Evolutionary conservation across 2,888 invertebrate genomes (phyloP).

Genomic region (Drosophila sordidapex): DNA sequence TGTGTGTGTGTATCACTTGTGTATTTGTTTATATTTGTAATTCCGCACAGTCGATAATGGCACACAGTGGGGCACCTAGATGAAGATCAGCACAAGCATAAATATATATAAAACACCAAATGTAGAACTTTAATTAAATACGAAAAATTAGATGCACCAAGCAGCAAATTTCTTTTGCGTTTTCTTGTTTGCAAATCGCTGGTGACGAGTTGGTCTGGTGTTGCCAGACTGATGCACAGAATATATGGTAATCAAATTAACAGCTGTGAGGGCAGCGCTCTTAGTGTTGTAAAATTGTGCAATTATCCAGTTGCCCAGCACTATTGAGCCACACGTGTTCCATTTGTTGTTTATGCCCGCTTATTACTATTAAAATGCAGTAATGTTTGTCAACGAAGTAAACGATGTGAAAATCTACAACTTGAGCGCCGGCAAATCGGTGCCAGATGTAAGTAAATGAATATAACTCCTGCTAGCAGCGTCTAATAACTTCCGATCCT

Average conservation of each 20-base stretch:
- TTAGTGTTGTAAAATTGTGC: slow-evolving; percentile 29
- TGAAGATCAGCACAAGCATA: slow-evolving; percentile 22
- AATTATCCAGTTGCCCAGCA: slow-evolving; percentile 7
- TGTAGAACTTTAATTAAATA: slow-evolving; percentile 13
- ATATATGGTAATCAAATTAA: slow-evolving; percentile 12
- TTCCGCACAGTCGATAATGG: slow-evolving; percentile 22
- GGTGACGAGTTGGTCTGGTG: slow-evolving; percentile 45
- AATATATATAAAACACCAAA: slow-evolving; percentile 24
- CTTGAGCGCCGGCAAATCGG: slow-evolving; percentile 97
- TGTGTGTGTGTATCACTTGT: slow-evolving; percentile 32
- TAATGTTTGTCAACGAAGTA: slow-evolving; percentile 96
- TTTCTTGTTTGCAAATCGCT: slow-evolving; percentile 58
- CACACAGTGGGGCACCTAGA: slow-evolving; percentile 20
- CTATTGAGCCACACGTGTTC: slow-evolving; percentile 60
- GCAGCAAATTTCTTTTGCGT: slow-evolving; percentile 54
- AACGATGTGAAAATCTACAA: slow-evolving; percentile 99
- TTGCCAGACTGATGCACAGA: slow-evolving; percentile 33
- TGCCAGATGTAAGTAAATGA: slow-evolving; percentile 93
- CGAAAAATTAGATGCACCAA: slow-evolving; percentile 15
- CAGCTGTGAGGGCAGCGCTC: slow-evolving; percentile 41
- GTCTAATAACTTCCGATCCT: not conserved
- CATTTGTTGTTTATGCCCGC: slow-evolving; percentile 59
- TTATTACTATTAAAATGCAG: slow-evolving; percentile 42
- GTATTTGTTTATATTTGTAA: slow-evolving; percentile 53
- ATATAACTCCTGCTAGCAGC: accelerated